Percentiles rank a stretch among this genome's conserved stretches.
These are phyloP conservation scores for Otolemur crassicaudatus DNA, from an alignment of 2,797 vertebrate species.

Conservation along the genomic window DNA sequence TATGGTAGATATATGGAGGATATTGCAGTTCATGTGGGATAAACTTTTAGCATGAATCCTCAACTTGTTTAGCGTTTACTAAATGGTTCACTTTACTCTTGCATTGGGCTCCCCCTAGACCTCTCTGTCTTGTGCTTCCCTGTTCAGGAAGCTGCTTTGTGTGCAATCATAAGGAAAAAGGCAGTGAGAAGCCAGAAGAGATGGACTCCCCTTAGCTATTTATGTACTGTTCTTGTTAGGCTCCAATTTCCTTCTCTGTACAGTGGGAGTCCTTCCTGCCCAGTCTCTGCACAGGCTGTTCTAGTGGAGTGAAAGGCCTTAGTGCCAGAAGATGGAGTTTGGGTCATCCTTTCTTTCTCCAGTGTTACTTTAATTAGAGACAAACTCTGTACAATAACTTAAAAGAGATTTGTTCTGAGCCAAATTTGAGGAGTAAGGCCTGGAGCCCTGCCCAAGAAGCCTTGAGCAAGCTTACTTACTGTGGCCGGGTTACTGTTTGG, in stretches of 20 bases:
- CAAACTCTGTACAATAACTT: too few species aligned
- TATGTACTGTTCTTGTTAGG: background rate
- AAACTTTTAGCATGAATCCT: background rate
- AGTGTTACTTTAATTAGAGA: background rate
- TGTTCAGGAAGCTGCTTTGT: background rate
- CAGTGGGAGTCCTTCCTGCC: background rate
- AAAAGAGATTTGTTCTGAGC: too few species aligned
- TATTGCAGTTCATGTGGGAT: background rate
- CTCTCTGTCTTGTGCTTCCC: background rate
- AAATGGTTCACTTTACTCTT: background rate
- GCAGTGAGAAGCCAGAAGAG: background rate
- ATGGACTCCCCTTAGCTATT: background rate
- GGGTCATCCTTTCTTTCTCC: background rate
- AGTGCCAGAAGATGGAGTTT: background rate
- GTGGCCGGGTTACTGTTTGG: too few species aligned
- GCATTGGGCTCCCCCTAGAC: background rate
- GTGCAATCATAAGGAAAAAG: background rate
- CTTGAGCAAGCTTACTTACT: too few species aligned
- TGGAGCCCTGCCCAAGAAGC: too few species aligned
- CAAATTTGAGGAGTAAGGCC: too few species aligned
- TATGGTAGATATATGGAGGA: background rate
- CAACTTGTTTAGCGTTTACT: background rate
- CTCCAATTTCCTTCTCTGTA: background rate
- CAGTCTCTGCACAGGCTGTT: background rate
- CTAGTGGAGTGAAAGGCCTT: background rate